phyloP scores from a whole-genome alignment of 2,113 vertebrate species.

The Paramormyrops kingsleyae region DNA sequence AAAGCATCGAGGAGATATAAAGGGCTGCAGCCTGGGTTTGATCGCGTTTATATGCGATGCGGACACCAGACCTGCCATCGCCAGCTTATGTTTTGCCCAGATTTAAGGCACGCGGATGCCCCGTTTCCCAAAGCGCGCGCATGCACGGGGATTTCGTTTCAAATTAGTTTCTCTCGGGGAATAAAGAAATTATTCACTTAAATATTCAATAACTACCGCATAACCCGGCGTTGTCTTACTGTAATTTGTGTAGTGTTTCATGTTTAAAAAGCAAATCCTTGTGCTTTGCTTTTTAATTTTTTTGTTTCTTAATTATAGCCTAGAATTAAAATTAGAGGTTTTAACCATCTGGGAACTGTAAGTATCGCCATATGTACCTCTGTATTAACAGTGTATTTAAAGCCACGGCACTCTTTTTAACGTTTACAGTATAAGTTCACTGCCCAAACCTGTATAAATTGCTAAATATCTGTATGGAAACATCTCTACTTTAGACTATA shows the following conservation, averaged over 20 bases:
- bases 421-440: background rate
- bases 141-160: constrained; percentile 19
- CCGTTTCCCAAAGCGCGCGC: constrained; percentile 31
- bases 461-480: constrained; percentile 5
- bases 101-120: background rate
- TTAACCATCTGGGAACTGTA: constrained; percentile 84
- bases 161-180: constrained; percentile 23
- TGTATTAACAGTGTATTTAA: constrained; percentile 68
- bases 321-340: constrained; percentile 94
- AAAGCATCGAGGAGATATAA: background rate
- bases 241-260: constrained; percentile 65
- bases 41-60: background rate
- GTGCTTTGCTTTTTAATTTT: constrained; percentile 79
- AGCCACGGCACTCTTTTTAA: constrained; percentile 53
- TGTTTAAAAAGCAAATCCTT: constrained; percentile 63
- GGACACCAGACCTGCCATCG: constrained; percentile 15
- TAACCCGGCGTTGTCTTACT: constrained; percentile 49
- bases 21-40: background rate
- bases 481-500: background rate
- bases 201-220: constrained; percentile 61
- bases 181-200: constrained; percentile 38
- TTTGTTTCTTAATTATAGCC: constrained; percentile 95
- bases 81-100: background rate
- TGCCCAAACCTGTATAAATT: constrained; percentile 3
- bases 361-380: constrained; percentile 93